phyloP scores from a whole-genome alignment of 2,113 vertebrate genomes.

The Grammomys surdaster region DNA sequence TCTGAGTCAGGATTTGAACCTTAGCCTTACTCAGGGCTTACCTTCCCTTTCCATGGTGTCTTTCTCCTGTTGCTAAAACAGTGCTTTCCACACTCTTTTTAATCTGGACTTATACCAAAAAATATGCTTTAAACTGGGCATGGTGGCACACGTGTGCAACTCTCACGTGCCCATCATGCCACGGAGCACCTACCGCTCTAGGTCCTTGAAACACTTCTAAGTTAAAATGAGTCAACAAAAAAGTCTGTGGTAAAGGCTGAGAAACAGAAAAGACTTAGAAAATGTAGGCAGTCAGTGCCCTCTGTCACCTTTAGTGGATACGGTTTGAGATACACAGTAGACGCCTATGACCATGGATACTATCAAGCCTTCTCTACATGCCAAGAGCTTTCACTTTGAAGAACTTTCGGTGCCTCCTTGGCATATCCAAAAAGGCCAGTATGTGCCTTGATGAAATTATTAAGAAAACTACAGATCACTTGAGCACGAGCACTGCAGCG shows the following conservation, averaged over 20 bases:
- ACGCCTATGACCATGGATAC: not conserved
- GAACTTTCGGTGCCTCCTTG: not conserved
- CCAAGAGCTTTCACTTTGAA: not conserved
- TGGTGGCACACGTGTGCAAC: not conserved
- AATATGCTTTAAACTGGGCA: not conserved
- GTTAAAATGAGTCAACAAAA: not conserved
- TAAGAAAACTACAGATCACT: not conserved
- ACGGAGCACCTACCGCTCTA: not conserved
- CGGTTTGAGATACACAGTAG: no score
- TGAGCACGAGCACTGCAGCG: not conserved
- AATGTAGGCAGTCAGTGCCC: no score
- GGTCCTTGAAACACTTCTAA: not conserved
- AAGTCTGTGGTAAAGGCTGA: not conserved
- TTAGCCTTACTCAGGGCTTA: not conserved
- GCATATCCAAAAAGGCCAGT: not conserved
- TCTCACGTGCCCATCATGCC: not conserved
- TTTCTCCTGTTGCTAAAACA: slow-evolving; percentile 23
- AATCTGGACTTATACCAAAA: not conserved
- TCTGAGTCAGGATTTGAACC: not conserved
- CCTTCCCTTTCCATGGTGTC: not conserved
- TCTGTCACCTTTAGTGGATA: no score
- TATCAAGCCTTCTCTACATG: not conserved
- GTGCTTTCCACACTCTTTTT: not conserved
- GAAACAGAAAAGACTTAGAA: not conserved
- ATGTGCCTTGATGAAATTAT: not conserved